Evolutionary conservation across 2,888 invertebrate genomes (phyloP), one percentile per base, ranked within the genome.

Genomic region (Teinopalpus imperialis): DNA sequence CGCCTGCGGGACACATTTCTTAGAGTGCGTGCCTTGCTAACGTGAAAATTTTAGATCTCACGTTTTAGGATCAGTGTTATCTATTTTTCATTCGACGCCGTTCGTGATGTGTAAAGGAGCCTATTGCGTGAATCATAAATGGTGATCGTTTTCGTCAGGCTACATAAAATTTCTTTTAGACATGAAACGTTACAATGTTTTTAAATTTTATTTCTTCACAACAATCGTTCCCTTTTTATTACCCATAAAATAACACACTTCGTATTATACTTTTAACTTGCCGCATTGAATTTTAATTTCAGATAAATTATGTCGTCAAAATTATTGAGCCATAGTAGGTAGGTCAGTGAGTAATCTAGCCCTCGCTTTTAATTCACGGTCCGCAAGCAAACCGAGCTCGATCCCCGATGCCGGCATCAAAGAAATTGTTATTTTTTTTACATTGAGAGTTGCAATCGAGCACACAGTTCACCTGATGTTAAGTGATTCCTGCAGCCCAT

Each of bases 61-160:
- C 69, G 79, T 79, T 81, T 70, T 82, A 78, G 71, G 65, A 73
- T 69, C 74, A 74, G 71, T 71, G 66, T 68, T 74, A 76, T 82
- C 74, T 76, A 81, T 82, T 78, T 77, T 81, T 80, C 66, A 81
- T 74, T 74, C 63, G 63, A 53, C 63, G 56, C 57, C 63, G 53
- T 70, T 71, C 69, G 73, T 77, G 75, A 76, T 71, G 72, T 69
- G 69, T 70, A 68, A 76, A 75, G 69, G 74, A 60, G 71, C 73
- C 71, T 76, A 80, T 75, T 66, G 68, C 74, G 62, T 81, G 82
- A 83, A 85, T 81, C 77, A 80, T 85, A 76, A 74, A 81, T 81
- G 75, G 52, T 62, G 58, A 82, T 79, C 77, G 77, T 74, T 85
- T 82, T 71, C 69, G 66, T 60, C 62, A 61, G 66, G 66, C 60